A percentile compares a stretch with the other conserved stretches of the same genome.
Conservation (phyloP, 2,113 vertebrate genomes). For the Rissa tridactyla region DNA sequence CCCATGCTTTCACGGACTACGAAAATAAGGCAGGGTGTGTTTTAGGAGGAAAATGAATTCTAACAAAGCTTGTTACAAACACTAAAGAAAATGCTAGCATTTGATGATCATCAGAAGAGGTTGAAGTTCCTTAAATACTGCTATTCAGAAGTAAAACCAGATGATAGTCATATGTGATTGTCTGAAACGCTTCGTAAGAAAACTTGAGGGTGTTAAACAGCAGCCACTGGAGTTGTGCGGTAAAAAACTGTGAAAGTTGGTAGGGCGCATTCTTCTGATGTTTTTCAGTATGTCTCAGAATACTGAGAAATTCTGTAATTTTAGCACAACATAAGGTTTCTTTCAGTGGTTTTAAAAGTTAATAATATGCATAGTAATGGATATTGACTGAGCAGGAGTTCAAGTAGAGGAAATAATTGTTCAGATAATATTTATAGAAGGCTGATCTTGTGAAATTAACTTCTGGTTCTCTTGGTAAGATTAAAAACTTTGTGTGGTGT, state of each 20-base stretch:
- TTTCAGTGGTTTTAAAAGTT: background rate
- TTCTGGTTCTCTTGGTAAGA: background rate
- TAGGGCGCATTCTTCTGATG: background rate
- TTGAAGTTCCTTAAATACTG: background rate
- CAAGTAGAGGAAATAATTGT: background rate
- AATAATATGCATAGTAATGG: background rate
- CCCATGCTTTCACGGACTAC: background rate
- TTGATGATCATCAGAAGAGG: background rate
- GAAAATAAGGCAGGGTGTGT: background rate
- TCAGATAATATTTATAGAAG: background rate
- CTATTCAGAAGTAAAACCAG: background rate
- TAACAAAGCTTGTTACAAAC: background rate
- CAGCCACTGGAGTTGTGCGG: background rate
- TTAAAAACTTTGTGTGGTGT: background rate
- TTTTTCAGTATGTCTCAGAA: background rate
- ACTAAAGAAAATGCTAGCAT: background rate
- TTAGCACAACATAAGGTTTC: background rate
- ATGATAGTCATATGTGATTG: background rate
- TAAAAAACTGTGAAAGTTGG: background rate
- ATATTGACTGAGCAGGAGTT: background rate
- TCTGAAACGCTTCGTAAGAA: background rate
- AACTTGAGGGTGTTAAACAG: background rate
- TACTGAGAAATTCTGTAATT: background rate
- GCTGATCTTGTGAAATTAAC: background rate
- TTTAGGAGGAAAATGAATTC: background rate